These are phyloP conservation scores for Oophaga sylvatica DNA, from an alignment of 2,797 vertebrate genomes.

Conservation along the genomic window DNA sequence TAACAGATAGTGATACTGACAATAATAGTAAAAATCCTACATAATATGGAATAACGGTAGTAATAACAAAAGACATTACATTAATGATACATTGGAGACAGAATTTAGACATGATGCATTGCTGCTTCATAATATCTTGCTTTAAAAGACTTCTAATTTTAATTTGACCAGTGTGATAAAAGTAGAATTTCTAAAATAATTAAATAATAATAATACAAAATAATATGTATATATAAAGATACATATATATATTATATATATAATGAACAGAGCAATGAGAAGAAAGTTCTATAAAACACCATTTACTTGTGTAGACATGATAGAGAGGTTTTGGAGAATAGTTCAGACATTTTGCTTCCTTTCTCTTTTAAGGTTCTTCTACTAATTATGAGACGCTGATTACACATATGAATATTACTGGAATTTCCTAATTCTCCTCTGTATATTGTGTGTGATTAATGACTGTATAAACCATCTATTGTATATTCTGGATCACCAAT, in stretches of 20 bases:
- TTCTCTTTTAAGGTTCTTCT: neutral
- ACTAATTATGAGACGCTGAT: neutral
- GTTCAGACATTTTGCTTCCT: too few species aligned
- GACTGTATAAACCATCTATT: too few species aligned
- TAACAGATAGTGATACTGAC: neutral
- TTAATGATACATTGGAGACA: neutral
- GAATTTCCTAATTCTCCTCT: neutral
- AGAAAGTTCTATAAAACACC: too few species aligned
- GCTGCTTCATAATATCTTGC: neutral
- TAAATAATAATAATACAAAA: too few species aligned
- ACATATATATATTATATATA: too few species aligned
- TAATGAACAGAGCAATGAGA: too few species aligned
- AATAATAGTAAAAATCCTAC: neutral
- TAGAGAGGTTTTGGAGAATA: too few species aligned
- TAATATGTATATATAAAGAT: too few species aligned
- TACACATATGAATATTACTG: neutral
- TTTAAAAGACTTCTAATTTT: neutral
- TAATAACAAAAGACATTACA: neutral
- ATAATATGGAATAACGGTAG: neutral
- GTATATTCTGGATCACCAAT: neutral
- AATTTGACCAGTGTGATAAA: neutral
- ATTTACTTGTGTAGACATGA: too few species aligned
- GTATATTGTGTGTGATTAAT: neutral
- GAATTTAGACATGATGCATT: neutral
- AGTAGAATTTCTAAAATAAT: neutral